Evolutionary conservation across 2,888 invertebrate species (phyloP).

Genomic region (Mythimna lalbum): DNA sequence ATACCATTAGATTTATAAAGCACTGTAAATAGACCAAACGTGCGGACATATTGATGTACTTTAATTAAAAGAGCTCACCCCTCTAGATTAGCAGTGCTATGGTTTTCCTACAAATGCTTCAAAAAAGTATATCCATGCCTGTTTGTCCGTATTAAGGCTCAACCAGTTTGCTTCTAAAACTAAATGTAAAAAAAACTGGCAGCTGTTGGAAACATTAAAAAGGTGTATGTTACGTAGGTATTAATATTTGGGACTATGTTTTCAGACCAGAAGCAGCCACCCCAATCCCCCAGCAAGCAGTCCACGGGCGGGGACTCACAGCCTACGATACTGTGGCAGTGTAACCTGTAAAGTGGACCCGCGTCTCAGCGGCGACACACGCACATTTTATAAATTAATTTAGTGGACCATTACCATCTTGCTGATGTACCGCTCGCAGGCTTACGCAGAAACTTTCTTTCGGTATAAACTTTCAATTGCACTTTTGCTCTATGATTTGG

Average conservation of each 20-base stretch:
- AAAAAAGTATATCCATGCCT: conserved; percentile 34
- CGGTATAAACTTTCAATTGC: conserved; percentile 64
- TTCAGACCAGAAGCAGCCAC: conserved; percentile 96
- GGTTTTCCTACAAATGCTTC: conserved; percentile 45
- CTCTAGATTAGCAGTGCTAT: conserved; percentile 49
- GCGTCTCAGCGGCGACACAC: conserved; percentile 65
- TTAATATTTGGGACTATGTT: conserved; percentile 55
- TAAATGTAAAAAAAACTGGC: conserved; percentile 6
- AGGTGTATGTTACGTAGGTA: neutral
- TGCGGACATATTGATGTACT: conserved; percentile 21
- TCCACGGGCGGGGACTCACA: conserved; percentile 96
- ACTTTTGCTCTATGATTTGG: conserved; percentile 64
- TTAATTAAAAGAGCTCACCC: conserved; percentile 19
- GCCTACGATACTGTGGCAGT: conserved; percentile 99
- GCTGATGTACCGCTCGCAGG: conserved; percentile 73
- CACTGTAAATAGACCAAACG: conserved; percentile 31
- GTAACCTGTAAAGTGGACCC: conserved; percentile 95
- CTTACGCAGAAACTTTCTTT: conserved; percentile 61
- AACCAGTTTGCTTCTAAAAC: conserved; percentile 29
- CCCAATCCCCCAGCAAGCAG: conserved; percentile 95
- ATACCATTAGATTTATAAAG: conserved; percentile 37
- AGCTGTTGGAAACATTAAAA: conserved; percentile 9
- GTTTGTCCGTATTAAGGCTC: conserved; percentile 19
- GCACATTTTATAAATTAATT: conserved; percentile 62
- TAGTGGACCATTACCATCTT: conserved; percentile 78